A percentile compares a stretch with the other conserved stretches of the same genome.
These are phyloP conservation scores for Stigmatopora nigra DNA, from an alignment of 2,113 vertebrate genomes.

Conservation along the genomic window DNA sequence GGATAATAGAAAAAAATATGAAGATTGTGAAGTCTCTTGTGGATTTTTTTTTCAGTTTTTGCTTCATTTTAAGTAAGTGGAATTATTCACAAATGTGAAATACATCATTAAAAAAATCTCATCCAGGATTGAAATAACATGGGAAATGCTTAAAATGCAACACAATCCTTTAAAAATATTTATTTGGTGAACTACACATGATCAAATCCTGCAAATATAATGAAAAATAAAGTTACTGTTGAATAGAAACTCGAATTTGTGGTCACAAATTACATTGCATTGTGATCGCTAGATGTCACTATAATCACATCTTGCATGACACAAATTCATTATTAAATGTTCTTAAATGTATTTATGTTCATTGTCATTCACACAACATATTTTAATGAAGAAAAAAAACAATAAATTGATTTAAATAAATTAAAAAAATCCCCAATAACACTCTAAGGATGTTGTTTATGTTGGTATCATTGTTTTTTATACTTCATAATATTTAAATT, in stretches of 20 bases:
- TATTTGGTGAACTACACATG: background rate
- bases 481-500: too few relatives aligned
- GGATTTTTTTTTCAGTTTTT: background rate
- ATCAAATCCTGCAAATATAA: background rate
- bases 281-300: conserved; percentile 57
- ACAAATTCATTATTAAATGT: background rate
- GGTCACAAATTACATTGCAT: background rate
- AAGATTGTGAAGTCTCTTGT: background rate
- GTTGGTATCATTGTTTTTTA: background rate
- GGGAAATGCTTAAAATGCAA: too few relatives aligned
- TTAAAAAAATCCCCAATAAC: too few relatives aligned
- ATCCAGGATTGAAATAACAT: too few relatives aligned
- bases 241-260: background rate
- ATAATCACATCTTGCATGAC: conserved; percentile 17
- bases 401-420: too few relatives aligned
- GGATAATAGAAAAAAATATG: background rate
- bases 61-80: background rate
- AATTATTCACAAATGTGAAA: background rate
- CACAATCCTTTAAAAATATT: background rate
- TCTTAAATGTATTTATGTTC: too few relatives aligned
- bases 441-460: background rate
- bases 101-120: too few relatives aligned
- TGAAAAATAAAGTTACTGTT: background rate
- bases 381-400: too few relatives aligned
- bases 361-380: too few relatives aligned